Evolutionary conservation across 35 echinoderm and acorn worm species (phyloP).

Genomic region (Amphiura filiformis): DNA sequence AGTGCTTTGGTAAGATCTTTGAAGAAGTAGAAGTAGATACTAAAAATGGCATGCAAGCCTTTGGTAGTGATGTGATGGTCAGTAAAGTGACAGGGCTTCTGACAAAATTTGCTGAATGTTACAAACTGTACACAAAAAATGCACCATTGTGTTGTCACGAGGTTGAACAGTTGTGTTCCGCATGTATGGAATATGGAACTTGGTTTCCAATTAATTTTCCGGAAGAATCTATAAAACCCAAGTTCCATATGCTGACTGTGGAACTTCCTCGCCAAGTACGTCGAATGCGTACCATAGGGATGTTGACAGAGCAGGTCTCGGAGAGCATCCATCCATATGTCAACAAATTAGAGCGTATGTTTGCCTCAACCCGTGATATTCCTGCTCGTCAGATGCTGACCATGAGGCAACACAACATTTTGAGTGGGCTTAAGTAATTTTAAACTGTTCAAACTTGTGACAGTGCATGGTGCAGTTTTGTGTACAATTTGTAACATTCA

Average conservation of each 20-base stretch:
- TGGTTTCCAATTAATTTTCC: background rate
- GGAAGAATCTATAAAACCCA: background rate
- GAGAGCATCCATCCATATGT: background rate
- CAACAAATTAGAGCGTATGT: background rate
- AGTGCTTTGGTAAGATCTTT: background rate
- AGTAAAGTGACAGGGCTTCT: background rate
- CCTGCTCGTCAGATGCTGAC: background rate
- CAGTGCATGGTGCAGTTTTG: too few relatives aligned
- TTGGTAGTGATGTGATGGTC: background rate
- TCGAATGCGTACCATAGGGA: background rate
- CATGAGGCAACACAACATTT: background rate
- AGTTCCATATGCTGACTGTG: background rate
- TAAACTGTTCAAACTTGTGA: too few relatives aligned
- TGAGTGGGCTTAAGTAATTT: background rate
- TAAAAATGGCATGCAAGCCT: background rate
- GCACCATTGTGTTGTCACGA: background rate
- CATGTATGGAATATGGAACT: background rate
- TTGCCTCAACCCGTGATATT: background rate
- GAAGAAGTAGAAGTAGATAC: background rate
- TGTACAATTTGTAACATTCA: too few relatives aligned
- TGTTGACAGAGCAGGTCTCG: background rate
- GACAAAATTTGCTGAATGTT: background rate
- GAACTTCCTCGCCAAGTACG: background rate
- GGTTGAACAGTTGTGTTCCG: background rate
- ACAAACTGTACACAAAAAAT: background rate